These are phyloP conservation scores for Dichetophora obliterata DNA, from an alignment of 2,888 invertebrate genomes.

Conservation along the genomic window DNA sequence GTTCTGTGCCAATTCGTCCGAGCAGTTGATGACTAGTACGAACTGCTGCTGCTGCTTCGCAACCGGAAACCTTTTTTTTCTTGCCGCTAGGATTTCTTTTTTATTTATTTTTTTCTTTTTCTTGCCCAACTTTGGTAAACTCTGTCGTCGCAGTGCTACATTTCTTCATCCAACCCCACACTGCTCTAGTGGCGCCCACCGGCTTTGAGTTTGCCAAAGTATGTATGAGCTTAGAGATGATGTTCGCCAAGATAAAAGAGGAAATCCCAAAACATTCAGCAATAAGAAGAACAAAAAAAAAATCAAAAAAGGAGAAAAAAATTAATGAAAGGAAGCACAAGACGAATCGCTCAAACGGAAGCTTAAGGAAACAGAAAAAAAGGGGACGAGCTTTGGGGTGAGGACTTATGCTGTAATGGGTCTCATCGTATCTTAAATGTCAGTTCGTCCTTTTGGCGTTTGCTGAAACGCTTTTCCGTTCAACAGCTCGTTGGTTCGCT, in stretches of 20 bases:
- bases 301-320: slow-evolving; percentile 12
- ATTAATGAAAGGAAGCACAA: slow-evolving; percentile 22
- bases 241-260: slow-evolving; percentile 39
- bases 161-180: background rate
- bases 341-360: slow-evolving; percentile 36
- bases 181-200: no score
- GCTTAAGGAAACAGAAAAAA: background rate
- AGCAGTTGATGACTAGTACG: slow-evolving; percentile 32
- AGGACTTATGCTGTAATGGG: background rate
- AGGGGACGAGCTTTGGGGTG: background rate
- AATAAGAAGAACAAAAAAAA: background rate
- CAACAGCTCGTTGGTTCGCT: slow-evolving; percentile 2
- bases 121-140: background rate
- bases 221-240: slow-evolving; percentile 35
- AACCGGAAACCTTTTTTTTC: slow-evolving; percentile 62
- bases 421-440: slow-evolving; percentile 24
- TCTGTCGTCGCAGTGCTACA: background rate
- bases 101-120: background rate
- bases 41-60: slow-evolving; percentile 48
- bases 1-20: slow-evolving; percentile 46
- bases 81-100: slow-evolving; percentile 33
- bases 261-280: slow-evolving; percentile 38
- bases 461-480: background rate
- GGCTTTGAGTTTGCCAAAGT: slow-evolving; percentile 4
- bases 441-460: slow-evolving; percentile 15